Percentiles rank a stretch among this genome's conserved stretches.
phyloP scores from a whole-genome alignment of 2,888 invertebrate genomes.

The Drosophila nr. perissopoda region DNA sequence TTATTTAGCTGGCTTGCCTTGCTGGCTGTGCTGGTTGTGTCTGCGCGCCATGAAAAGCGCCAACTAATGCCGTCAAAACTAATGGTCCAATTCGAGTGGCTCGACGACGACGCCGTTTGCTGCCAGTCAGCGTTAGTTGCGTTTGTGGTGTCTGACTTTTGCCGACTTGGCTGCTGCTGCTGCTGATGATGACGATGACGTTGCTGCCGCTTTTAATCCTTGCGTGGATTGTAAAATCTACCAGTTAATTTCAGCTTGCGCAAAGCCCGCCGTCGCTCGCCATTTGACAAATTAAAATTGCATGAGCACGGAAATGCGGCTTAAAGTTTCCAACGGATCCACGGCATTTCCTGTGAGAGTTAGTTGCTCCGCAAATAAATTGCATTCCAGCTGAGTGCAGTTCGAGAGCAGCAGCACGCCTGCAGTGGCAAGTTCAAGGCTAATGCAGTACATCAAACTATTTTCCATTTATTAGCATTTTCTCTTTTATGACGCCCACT shows the following conservation, averaged over 20 bases:
- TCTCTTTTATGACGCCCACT: constrained; percentile 23
- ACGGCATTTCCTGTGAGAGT: constrained; percentile 54
- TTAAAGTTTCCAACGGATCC: constrained; percentile 72
- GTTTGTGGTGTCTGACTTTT: constrained; percentile 20
- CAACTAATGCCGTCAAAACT: constrained; percentile 83
- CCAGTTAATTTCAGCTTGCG: constrained; percentile 72
- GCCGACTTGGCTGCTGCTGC: constrained; percentile 19
- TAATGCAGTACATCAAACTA: constrained; percentile 40
- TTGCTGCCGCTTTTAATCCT: constrained; percentile 67
- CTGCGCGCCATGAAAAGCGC: constrained; percentile 67
- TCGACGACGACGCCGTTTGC: constrained; percentile 49
- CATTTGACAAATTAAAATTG: constrained; percentile 81
- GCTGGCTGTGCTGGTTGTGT: constrained; percentile 50
- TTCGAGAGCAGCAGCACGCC: background rate
- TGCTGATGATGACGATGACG: constrained; percentile 32
- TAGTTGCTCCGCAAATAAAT: constrained; percentile 47
- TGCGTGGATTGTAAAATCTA: constrained; percentile 75
- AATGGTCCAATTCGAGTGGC: constrained; percentile 83
- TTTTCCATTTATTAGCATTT: constrained; percentile 37
- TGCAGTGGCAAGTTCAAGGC: constrained; percentile 61
- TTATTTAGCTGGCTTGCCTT: constrained; percentile 62
- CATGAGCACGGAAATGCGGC: constrained; percentile 77
- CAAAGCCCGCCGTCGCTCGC: constrained; percentile 23
- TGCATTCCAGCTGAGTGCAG: constrained; percentile 45
- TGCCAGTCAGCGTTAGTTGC: constrained; percentile 22